A percentile compares a stretch with the other conserved stretches of the same genome.
Evolutionary conservation across 1,140 invertebrate species (phyloP).

Genomic region (Pachyrhynchus sulphureomaculatus): DNA sequence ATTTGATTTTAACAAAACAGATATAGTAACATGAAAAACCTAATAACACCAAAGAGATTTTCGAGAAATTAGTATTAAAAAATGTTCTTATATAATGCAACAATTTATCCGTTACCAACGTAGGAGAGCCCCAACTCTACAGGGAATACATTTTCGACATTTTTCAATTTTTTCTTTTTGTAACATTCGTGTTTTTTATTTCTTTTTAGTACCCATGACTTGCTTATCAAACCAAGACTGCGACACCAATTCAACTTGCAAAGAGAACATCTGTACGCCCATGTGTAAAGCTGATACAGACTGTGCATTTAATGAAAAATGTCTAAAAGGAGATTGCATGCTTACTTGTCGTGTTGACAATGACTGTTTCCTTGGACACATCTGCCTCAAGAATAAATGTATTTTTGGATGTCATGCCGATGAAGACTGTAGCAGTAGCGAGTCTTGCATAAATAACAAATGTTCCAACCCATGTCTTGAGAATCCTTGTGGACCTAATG

Average conservation of each 20-base stretch:
- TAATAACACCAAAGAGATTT: too few species aligned
- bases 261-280: slow-evolving; percentile 76
- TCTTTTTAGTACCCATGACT: slow-evolving; percentile 69
- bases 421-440: slow-evolving; percentile 80
- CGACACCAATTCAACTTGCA: slow-evolving; percentile 62
- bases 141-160: too few species aligned
- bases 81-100: too few species aligned
- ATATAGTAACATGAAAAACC: too few species aligned
- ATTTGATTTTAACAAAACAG: too few species aligned
- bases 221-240: slow-evolving; percentile 73
- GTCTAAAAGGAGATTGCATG: slow-evolving; percentile 75
- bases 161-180: too few species aligned
- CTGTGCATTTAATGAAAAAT: slow-evolving; percentile 90
- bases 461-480: slow-evolving; percentile 77
- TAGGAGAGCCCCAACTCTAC: too few species aligned
- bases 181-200: slow-evolving; percentile 6
- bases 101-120: too few species aligned
- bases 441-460: slow-evolving; percentile 76
- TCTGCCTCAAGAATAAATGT: slow-evolving; percentile 82
- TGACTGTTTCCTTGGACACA: slow-evolving; percentile 88
- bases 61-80: too few species aligned
- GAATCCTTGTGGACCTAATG: slow-evolving; percentile 81
- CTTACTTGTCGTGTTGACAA: slow-evolving; percentile 86
- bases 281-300: slow-evolving; percentile 74
- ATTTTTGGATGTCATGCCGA: slow-evolving; percentile 82